Base-by-base conservation (phyloP, 2,888 invertebrate genomes). In the Phorcus lineatus region DNA sequence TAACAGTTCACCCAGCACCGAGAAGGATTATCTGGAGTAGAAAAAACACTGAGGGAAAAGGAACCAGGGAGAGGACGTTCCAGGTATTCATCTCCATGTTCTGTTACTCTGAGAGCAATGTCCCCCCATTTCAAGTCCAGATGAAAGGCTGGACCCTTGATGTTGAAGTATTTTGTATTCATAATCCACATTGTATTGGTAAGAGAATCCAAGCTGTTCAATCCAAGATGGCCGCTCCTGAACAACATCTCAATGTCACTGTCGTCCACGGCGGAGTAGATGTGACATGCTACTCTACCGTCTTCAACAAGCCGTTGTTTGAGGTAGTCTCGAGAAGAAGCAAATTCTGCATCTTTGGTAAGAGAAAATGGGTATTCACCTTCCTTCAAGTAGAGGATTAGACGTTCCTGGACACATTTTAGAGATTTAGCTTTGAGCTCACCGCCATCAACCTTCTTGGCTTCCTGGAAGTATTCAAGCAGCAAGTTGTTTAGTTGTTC, bases 51-150 rank as follows among this genome's bases (percentile, higher is more conserved):
- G 40, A 70, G 40, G 17, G 70, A 70, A 19, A 70, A 70, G 7
- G 70, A 13, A 36, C 11, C 28, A 24, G 24, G 24, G 11, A 67
- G 17, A 9, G 19, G 19, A 28, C 70, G 31, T 36, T 70, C 70
- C 4, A 70, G 31, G 36, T 70, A 70, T 16, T 70, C 70, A 2
- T 70, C 31, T 16, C 70, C 70, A 3, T 70, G 16, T n/a, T 9
- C 19, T 11, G 28, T 70, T 19, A n/a, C 9, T n/a, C 13, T 40
- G 24, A 70, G 40, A n/a, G 36, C 40, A 17, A 70, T 31, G 19
- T 70, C 19, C 19, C 70, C 70, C 70, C 70, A 70, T 19, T 70
- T 70, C 36, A 70, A 11, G 70, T 70, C 40, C 17, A 70, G 19
- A 40, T 70, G 36, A 13, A 36, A 16, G 40, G 70, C 70, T 7